Evolutionary conservation across 2,797 vertebrate genomes (phyloP).

Genomic region (Takifugu rubripes): DNA sequence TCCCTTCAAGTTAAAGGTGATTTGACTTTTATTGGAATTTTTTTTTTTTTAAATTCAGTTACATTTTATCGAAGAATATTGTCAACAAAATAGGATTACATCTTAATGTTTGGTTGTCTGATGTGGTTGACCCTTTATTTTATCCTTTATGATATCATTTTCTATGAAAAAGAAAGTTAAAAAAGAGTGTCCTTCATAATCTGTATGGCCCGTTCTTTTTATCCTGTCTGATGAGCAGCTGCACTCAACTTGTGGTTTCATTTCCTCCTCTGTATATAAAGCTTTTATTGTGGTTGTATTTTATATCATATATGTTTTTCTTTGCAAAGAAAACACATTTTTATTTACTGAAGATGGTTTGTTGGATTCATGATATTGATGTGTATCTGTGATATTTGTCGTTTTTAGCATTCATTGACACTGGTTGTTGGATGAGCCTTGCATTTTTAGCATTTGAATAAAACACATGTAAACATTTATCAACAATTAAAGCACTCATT

Average conservation of each 20-base stretch:
- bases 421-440: conserved; percentile 58
- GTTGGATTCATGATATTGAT: conserved; percentile 27
- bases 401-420: conserved; percentile 61
- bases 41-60: conserved; percentile 34
- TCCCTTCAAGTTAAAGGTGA: not conserved
- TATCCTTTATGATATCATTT: conserved; percentile 33
- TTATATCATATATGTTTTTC: conserved; percentile 57
- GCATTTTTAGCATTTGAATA: conserved; percentile 58
- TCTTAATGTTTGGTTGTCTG: conserved; percentile 20
- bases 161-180: conserved; percentile 29
- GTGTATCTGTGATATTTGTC: conserved; percentile 52
- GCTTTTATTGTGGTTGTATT: conserved; percentile 53
- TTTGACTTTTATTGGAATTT: conserved; percentile 23
- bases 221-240: conserved; percentile 24
- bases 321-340: conserved; percentile 45
- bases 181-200: conserved; percentile 1
- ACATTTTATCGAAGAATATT: conserved; percentile 27
- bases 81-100: conserved; percentile 34
- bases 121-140: conserved; percentile 27
- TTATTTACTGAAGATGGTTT: conserved; percentile 44
- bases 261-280: conserved; percentile 24
- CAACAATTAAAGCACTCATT: not conserved
- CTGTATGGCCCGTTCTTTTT: conserved; percentile 15
- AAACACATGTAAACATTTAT: conserved; percentile 34
- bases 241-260: conserved; percentile 28